phyloP scores from a whole-genome alignment of 2,797 vertebrate genomes.

The Melanotaenia parkinsoni region DNA sequence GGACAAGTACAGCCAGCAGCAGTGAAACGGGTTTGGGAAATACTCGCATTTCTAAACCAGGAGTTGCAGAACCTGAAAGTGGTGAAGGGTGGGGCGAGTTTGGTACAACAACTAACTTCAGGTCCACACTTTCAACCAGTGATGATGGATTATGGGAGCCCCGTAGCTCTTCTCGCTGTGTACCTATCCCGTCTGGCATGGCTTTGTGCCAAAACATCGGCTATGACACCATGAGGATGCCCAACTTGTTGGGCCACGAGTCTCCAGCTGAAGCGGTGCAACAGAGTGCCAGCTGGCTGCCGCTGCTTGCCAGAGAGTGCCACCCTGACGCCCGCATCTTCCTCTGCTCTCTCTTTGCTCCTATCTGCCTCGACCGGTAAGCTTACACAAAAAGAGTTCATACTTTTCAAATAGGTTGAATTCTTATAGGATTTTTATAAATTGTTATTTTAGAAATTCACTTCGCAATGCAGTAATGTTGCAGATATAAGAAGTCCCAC shows the following conservation, averaged over 20 bases:
- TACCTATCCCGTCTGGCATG: slow-evolving; percentile 82
- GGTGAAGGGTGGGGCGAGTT: slow-evolving; percentile 38
- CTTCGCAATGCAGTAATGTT: neutral
- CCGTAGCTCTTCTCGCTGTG: slow-evolving; percentile 81
- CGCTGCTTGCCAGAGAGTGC: slow-evolving; percentile 87
- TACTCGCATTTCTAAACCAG: slow-evolving; percentile 17
- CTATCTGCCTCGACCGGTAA: slow-evolving; percentile 91
- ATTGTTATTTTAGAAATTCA: neutral
- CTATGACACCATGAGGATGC: slow-evolving; percentile 87
- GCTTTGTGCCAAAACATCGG: slow-evolving; percentile 88
- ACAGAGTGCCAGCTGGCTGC: slow-evolving; percentile 89
- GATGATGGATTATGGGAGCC: slow-evolving; percentile 78
- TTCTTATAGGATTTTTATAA: slow-evolving; percentile 6
- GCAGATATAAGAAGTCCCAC: neutral
- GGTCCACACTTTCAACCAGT: slow-evolving; percentile 42
- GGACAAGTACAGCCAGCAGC: slow-evolving; percentile 24
- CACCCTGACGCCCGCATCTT: slow-evolving; percentile 88
- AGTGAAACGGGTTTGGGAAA: slow-evolving; percentile 42
- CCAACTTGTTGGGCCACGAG: slow-evolving; percentile 88
- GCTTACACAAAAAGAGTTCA: slow-evolving; percentile 4
- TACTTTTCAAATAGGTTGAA: neutral
- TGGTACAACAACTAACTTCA: slow-evolving; percentile 31
- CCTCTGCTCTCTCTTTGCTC: slow-evolving; percentile 90
- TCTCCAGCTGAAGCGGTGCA: slow-evolving; percentile 86
- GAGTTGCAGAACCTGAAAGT: slow-evolving; percentile 21